These are phyloP conservation scores for Bos indicus DNA, from an alignment of 2,113 vertebrate species.

Conservation along the genomic window DNA sequence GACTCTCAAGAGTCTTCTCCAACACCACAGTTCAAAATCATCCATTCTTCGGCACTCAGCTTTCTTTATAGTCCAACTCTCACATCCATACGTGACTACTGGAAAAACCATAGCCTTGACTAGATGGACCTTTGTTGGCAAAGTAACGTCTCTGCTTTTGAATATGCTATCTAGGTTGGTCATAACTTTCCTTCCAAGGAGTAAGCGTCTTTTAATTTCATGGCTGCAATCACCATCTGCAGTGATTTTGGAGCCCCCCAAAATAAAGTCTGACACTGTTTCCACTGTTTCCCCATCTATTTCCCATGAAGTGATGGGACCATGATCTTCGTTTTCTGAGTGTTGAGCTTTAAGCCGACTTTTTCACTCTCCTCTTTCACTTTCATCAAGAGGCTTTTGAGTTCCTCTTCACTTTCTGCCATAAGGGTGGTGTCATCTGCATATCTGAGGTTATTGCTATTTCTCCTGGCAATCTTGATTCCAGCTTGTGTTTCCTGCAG, in stretches of 20 bases:
- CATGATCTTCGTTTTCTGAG: background rate
- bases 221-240: background rate
- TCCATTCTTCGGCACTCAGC: rapidly evolving
- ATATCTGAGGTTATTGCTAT: background rate
- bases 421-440: background rate
- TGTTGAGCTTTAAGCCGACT: background rate
- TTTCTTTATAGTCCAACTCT: background rate
- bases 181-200: background rate
- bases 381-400: background rate
- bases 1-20: background rate
- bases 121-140: background rate
- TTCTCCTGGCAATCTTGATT: background rate
- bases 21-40: background rate
- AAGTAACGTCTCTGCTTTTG: background rate
- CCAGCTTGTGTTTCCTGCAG: background rate
- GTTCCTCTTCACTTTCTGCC: background rate
- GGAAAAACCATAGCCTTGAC: background rate
- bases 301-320: background rate
- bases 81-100: background rate
- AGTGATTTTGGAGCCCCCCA: background rate
- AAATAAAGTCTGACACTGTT: background rate
- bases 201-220: background rate
- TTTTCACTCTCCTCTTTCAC: background rate
- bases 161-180: background rate
- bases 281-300: background rate